Percentiles rank a stretch among this genome's conserved stretches.
Evolutionary conservation across 2,888 invertebrate genomes (phyloP).

Genomic region (Elegia similella): DNA sequence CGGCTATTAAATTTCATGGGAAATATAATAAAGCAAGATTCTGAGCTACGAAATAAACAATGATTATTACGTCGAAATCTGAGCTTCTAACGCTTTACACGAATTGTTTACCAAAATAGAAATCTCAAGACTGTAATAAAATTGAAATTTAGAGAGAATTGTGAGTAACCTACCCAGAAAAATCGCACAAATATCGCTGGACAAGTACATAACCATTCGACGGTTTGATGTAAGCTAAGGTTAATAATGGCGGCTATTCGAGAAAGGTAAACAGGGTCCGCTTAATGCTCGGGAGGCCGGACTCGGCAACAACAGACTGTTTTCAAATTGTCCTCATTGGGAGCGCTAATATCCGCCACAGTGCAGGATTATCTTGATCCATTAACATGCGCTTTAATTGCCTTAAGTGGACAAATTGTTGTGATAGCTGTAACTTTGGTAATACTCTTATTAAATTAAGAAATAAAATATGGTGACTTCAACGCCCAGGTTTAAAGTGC

Average conservation of each 20-base stretch:
- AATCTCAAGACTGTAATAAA: constrained; percentile 6
- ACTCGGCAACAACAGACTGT: constrained; percentile 25
- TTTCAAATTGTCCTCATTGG: constrained; percentile 36
- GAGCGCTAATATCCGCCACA: constrained; percentile 31
- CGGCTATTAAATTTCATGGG: neutral
- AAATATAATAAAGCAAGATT: neutral
- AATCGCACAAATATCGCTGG: constrained; percentile 31
- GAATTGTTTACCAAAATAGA: neutral
- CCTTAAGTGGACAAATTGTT: neutral
- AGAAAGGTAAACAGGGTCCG: constrained; percentile 47
- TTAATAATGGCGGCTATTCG: constrained; percentile 49
- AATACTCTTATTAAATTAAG: no score
- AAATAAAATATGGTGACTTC: no score
- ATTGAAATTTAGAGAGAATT: constrained; percentile 19
- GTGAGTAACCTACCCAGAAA: constrained; percentile 25
- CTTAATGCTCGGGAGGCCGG: constrained; percentile 36
- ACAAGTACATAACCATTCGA: constrained; percentile 38
- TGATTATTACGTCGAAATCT: neutral
- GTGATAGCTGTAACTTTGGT: neutral
- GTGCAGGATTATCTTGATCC: constrained; percentile 29
- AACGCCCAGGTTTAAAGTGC: no score
- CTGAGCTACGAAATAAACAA: neutral
- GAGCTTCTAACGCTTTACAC: neutral
- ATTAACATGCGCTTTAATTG: constrained; percentile 29
- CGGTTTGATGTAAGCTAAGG: constrained; percentile 42